These are phyloP conservation scores for Euschistus heros DNA, from an alignment of 1,140 invertebrate genomes.

Conservation along the genomic window DNA sequence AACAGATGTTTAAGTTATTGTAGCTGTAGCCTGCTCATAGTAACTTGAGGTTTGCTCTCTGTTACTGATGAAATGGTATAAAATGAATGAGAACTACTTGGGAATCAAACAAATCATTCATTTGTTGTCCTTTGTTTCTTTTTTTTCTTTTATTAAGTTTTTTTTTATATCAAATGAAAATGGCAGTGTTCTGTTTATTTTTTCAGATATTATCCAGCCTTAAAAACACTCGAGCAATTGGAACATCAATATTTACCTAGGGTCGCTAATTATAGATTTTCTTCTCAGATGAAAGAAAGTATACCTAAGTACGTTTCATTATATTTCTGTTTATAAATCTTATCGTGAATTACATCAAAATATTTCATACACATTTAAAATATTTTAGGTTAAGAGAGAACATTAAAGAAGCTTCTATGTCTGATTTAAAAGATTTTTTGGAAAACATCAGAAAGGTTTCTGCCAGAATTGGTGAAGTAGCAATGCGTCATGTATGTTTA, in stretches of 20 bases:
- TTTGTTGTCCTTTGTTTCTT: too few relatives aligned
- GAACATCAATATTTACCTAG: constrained; percentile 87
- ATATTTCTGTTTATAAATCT: constrained; percentile 7
- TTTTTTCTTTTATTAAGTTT: too few relatives aligned
- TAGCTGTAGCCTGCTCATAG: too few relatives aligned
- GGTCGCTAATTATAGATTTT: constrained; percentile 89
- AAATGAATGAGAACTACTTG: too few relatives aligned
- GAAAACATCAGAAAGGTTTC: constrained; percentile 93
- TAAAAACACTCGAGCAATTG: constrained; percentile 93
- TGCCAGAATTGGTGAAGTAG: constrained; percentile 85
- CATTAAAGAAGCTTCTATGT: constrained; percentile 92
- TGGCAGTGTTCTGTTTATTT: not conserved
- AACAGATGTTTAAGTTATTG: too few relatives aligned
- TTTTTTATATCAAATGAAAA: too few relatives aligned
- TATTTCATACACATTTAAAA: not conserved
- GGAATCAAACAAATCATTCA: too few relatives aligned
- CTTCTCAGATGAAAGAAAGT: constrained; percentile 77
- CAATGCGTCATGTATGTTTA: constrained; percentile 68
- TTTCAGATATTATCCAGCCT: constrained; percentile 82
- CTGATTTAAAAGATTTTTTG: constrained; percentile 91
- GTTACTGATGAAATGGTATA: too few relatives aligned
- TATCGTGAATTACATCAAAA: not conserved
- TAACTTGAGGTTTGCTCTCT: too few relatives aligned
- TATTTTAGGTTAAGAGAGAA: constrained; percentile 63
- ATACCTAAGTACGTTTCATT: constrained; percentile 51